Evolutionary conservation across 2,888 invertebrate genomes (phyloP), one percentile per base, ranked within the genome.

Genomic region (Ctena decussata): DNA sequence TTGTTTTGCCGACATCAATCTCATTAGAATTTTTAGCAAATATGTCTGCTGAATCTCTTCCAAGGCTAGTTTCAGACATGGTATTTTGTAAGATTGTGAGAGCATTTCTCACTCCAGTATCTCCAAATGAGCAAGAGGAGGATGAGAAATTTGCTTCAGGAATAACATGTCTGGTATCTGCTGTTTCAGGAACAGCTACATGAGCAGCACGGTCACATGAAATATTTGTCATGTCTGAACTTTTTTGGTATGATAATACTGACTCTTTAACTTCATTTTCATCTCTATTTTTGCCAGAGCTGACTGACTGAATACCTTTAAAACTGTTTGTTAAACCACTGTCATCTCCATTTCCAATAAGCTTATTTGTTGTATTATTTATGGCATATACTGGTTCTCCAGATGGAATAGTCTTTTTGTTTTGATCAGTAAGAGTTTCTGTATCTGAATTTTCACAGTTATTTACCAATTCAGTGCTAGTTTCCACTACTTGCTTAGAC

Each of bases 61-160:
- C 35, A 11, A 12, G 65, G 3, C 65, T 65, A 24, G 1, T 27
- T 24, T 46, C 30, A 21, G 41, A 39, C 3, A 30, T 44, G 32
- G 76, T 70, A 41, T 60, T 82, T 37, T 84, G 84, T n/a, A 87
- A 74, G 11, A 87, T 70, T 24, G 77, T 49, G 0, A 87, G 21
- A 18, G 80, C 84, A 80, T 84, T 82, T 21, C 46, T 39, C 0
- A 87, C 84, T 27, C 87, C 87, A 74, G 72, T 77, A 32, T 87
- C 84, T 73, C 87, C 87, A 77, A 87, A 84, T 41, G 87, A 87
- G 46, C 76, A 84, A 6, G 86, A 86, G 5, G 72, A 72, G 15
- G 86, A 86, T 12, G 87, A 87, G 60, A 84, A 86, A n/a, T 53
- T 53, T 11, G 80, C 78, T 37, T 85, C 84, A 15, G 72, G 37